Base-by-base conservation (phyloP, 2,888 invertebrate species). In the Bombylius discolor region DNA sequence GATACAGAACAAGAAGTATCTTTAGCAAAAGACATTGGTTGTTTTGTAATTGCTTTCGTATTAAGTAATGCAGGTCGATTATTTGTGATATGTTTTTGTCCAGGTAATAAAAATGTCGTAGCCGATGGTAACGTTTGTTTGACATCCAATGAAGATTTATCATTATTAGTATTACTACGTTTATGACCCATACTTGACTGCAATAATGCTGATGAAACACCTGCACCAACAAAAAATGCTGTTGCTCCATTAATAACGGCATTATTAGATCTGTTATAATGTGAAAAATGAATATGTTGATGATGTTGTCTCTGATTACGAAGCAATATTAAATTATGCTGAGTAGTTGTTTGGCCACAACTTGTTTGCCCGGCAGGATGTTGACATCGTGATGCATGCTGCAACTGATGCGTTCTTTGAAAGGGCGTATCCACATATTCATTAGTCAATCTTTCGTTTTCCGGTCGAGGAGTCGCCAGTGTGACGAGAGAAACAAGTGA, bases 381-480 rank as follows among this genome's bases (percentile, higher is more conserved):
- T 66, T 67, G 73, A 62, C 71, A 68, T 59, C 76, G 76, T 64
- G 74, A 73, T 63, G 75, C 73, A 69, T 77, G 77, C 66, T 78
- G 75, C 63, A 73, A 63, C 59, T 67, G 67, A 56, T 64, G 65
- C 59, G 78, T 75, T 59, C 74, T 79, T 70, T 81, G 81, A 69
- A 85, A 79, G 64, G 87, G 91, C 64, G 90, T 89, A 76, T 94
- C 94, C 77, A 94, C 91, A 81, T 94, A 94, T 75, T 93, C 91
- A 80, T 94, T 94, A 73, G 84, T 84, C 73, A 84, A 82, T 70
- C 93, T 81, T 73, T 91, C 91, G 71, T 81, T 83, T 75, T 89
- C 88, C 66, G 92, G 91, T 72, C 93, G 81, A 66, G 92, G 92
- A 74, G 79, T 78, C 68, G 79, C 80, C 69, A 79, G 73, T 64